Conservation (phyloP, 2,113 vertebrate species). For the Herpetotheres cachinnans region DNA sequence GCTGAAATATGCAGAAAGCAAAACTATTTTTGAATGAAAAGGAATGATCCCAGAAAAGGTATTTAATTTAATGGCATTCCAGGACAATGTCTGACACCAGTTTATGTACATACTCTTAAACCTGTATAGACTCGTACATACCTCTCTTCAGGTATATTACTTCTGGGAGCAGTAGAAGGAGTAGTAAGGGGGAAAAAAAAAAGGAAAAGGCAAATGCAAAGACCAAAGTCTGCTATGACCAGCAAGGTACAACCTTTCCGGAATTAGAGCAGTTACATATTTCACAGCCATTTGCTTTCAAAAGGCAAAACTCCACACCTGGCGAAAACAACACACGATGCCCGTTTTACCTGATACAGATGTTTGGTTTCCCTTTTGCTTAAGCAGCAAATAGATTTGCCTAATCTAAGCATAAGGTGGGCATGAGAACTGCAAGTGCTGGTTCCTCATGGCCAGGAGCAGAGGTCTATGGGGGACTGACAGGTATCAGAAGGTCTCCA, state of each 20-base stretch:
- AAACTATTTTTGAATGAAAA: background rate
- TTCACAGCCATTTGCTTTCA: background rate
- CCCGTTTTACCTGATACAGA: background rate
- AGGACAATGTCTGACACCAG: background rate
- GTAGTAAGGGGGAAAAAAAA: fast-evolving
- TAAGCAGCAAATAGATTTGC: background rate
- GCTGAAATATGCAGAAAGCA: background rate
- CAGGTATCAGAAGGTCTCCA: background rate
- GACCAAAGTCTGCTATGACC: background rate
- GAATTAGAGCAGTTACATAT: background rate
- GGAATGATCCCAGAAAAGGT: background rate
- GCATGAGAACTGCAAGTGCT: background rate
- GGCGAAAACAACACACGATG: fast-evolving
- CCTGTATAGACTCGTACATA: background rate
- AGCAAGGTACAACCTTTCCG: background rate
- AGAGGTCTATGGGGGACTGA: background rate
- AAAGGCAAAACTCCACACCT: background rate
- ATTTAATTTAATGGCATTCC: background rate
- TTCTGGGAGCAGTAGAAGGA: background rate
- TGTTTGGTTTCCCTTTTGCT: background rate
- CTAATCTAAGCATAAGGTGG: background rate
- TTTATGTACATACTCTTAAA: background rate
- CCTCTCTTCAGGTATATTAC: background rate
- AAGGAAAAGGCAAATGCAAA: background rate
- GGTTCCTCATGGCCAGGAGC: background rate